phyloP scores from a whole-genome alignment of 2,888 invertebrate species.

The Galerucella pusilla region DNA sequence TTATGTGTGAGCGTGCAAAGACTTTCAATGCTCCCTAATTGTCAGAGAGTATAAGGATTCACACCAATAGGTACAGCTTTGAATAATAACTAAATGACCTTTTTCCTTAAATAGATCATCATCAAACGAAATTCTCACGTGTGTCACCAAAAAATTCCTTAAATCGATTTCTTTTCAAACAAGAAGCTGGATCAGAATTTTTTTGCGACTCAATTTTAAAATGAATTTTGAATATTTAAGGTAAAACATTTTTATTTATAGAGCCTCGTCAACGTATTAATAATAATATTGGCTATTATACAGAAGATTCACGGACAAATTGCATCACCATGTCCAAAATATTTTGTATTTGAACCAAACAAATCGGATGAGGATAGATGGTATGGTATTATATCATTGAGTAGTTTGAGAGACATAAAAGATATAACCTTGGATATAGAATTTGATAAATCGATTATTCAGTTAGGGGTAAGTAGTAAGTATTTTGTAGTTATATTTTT shows the following conservation, averaged over 20 bases:
- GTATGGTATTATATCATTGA: slow-evolving; percentile 70
- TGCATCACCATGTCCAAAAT: slow-evolving; percentile 32
- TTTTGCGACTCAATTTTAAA: no score
- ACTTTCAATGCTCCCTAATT: no score
- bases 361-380: slow-evolving; percentile 64
- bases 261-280: slow-evolving; percentile 3
- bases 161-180: no score
- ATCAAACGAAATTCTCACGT: no score
- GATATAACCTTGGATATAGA: slow-evolving; percentile 71
- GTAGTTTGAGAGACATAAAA: slow-evolving; percentile 68
- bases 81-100: no score
- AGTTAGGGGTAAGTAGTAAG: slow-evolving; percentile 68
- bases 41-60: no score
- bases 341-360: slow-evolving; percentile 35
- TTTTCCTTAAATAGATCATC: no score
- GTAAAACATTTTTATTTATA: neutral
- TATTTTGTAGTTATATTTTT: neutral
- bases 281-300: slow-evolving; percentile 7
- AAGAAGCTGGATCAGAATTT: no score
- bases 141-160: no score
- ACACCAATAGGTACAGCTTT: no score
- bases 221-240: no score
- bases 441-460: slow-evolving; percentile 69
- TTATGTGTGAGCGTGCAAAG: no score
- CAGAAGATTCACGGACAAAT: slow-evolving; percentile 22